Base-by-base conservation (phyloP, 2,113 vertebrate genomes). In the Syngnathus scovelli region DNA sequence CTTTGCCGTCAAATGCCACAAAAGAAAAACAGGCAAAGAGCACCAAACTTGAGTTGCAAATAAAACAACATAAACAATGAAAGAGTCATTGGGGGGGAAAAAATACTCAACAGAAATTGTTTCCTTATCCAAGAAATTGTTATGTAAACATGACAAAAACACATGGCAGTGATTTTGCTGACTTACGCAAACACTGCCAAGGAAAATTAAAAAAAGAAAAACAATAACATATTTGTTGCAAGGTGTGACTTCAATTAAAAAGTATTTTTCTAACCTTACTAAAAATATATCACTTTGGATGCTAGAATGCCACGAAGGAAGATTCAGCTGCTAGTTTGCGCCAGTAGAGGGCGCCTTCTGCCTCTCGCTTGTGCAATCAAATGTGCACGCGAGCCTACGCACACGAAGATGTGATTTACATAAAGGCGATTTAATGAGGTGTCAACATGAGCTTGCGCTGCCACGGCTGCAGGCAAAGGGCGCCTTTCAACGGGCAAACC, bases 1-100 rank as follows among this genome's bases (percentile, higher is more conserved):
- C 91, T 95, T 90, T 77, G 76, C 89, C 39, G 82, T 95, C 87
- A 95, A 89, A 78, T 76, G 66, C 55, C 67, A 74, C 76, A 83
- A 81, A 66, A 63, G 77, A 61, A 80, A 23, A 79, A 68, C 39
- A 54, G 44, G 23, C 27, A 48, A 19, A 9, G 2, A 15, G 9
- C 33, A 49, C 19, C 8, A 12, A 23, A 43, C 11, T 33, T 33
- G 27, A 33, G 27, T 33, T 33, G 7, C 7, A 48, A 46, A 64
- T 15, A 11, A 43, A 43, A 43, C 0, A 6, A 9, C 6, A 21
- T 1, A 4, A 1, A 60, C 3, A 9, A 44, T 8, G 48, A 44
- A 64, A 1, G 13, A 46, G 16, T 8, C 6, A 33, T 33, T 33
- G 27, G 27, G 27, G 27, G 27, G 27, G 3, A 33, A 27, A 27